Evolutionary conservation across 2,797 vertebrate genomes (phyloP).

Genomic region (Lophura swinhoii): DNA sequence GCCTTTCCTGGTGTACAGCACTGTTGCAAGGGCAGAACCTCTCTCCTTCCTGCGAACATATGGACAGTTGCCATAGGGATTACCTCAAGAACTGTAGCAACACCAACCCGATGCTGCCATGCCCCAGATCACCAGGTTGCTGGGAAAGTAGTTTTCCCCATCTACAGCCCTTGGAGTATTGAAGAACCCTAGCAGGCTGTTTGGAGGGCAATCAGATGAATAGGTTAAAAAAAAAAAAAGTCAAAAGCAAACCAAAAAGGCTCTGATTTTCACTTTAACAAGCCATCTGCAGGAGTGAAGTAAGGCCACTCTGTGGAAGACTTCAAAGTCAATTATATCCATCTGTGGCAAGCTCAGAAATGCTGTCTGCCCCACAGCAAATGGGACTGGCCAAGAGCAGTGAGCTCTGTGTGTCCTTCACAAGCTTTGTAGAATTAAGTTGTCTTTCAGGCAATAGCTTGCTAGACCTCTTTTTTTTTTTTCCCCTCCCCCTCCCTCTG

Average conservation of each 20-base stretch:
- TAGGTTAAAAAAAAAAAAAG: background rate
- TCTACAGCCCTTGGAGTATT: rapidly evolving
- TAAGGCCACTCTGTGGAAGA: background rate
- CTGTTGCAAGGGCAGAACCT: background rate
- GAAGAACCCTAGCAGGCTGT: background rate
- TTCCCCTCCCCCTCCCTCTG: background rate
- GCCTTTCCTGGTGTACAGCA: background rate
- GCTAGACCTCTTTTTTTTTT: background rate
- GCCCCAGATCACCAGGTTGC: rapidly evolving
- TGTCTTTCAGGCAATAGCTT: background rate
- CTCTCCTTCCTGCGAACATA: background rate
- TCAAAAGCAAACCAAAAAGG: background rate
- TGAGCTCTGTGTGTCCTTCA: background rate
- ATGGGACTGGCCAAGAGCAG: background rate
- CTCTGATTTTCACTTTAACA: background rate
- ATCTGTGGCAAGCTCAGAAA: background rate
- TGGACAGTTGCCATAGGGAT: rapidly evolving
- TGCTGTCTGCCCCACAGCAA: background rate
- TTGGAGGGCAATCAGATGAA: background rate
- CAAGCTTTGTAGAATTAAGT: background rate
- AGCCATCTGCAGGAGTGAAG: background rate
- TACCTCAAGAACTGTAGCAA: background rate
- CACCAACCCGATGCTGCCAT: rapidly evolving
- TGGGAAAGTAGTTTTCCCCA: background rate
- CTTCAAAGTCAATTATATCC: background rate